A percentile compares a stretch with the other conserved stretches of the same genome.
Evolutionary conservation across 2,113 vertebrate genomes (phyloP).

Genomic region (Salvelinus alpinus): DNA sequence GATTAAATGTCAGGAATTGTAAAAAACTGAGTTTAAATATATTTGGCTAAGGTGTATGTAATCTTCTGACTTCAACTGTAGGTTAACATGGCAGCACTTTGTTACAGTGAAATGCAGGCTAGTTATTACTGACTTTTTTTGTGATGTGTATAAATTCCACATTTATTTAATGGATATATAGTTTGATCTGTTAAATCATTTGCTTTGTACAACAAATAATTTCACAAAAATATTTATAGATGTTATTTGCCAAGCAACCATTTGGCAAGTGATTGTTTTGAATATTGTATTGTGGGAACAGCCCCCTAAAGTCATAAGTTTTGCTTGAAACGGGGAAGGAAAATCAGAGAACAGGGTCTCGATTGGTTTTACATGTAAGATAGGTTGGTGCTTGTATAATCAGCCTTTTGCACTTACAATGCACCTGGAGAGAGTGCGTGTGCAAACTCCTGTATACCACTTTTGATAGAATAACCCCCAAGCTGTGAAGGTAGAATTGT

Average conservation of each 20-base stretch:
- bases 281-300: constrained; percentile 50
- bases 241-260: constrained; percentile 35
- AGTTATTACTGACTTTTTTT: no score
- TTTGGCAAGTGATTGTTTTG: constrained; percentile 34
- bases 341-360: not conserved
- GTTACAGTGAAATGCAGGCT: no score
- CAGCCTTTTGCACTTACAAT: no score
- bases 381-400: no score
- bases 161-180: not conserved
- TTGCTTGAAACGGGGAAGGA: constrained; percentile 6
- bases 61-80: not conserved
- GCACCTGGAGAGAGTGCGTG: no score
- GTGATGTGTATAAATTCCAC: not conserved
- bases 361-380: no score
- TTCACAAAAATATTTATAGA: not conserved
- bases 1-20: no score
- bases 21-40: no score
- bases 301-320: constrained; percentile 27
- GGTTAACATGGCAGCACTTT: not conserved
- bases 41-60: no score
- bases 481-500: no score
- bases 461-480: no score
- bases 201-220: not conserved
- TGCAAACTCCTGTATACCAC: not conserved
- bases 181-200: not conserved